Evolutionary conservation across 2,888 invertebrate genomes (phyloP).

Genomic region (Eubasilissa splendida): DNA sequence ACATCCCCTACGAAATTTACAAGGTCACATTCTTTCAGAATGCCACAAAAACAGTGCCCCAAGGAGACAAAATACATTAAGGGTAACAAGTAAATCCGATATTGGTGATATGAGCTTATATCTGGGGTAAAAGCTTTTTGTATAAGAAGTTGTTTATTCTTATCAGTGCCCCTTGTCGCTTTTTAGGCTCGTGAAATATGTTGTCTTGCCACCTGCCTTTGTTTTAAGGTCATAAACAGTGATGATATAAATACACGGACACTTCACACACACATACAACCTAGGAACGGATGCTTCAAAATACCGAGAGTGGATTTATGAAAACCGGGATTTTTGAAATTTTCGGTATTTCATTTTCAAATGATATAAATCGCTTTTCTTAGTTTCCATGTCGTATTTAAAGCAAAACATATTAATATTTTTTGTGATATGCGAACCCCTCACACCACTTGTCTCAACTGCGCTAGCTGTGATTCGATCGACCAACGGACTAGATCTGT

Average conservation of each 20-base stretch:
- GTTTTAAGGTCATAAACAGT: background rate
- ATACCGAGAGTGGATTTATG: no score
- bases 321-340: no score
- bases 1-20: constrained; percentile 6
- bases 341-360: no score
- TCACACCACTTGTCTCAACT: no score
- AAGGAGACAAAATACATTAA: constrained; percentile 40
- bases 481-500: no score
- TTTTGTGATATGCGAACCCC: no score
- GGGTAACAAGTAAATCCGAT: constrained; percentile 46
- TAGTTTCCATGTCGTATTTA: no score
- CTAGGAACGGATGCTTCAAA: no score
- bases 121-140: background rate
- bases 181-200: constrained; percentile 2
- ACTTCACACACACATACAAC: background rate
- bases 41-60: constrained; percentile 22
- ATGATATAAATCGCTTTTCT: no score
- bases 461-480: no score
- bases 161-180: background rate
- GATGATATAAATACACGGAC: constrained; percentile 2
- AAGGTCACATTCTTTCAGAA: constrained; percentile 13
- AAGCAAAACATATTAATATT: no score
- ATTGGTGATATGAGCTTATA: constrained; percentile 39
- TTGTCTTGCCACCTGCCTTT: constrained; percentile 23
- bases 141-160: constrained; percentile 9